A percentile compares a stretch with the other conserved stretches of the same genome.
Evolutionary conservation across 2,888 invertebrate genomes (phyloP).

Genomic region (Standfussiana lucernea): DNA sequence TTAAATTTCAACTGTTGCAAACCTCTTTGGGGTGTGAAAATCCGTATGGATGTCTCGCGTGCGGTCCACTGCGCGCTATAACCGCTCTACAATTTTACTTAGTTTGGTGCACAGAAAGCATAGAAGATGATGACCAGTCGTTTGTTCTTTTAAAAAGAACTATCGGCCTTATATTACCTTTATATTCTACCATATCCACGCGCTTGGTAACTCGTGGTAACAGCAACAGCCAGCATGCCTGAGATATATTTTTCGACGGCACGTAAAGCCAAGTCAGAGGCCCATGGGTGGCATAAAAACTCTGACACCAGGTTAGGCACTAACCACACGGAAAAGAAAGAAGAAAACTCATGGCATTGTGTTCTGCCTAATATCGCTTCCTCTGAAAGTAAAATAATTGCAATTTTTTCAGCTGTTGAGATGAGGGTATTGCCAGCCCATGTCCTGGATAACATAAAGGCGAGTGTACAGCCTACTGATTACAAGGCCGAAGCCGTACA

Average conservation of each 20-base stretch:
- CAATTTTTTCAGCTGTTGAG: slow-evolving; percentile 40
- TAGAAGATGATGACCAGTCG: no score
- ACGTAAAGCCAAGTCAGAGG: no score
- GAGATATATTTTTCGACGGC: no score
- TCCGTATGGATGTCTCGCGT: background rate
- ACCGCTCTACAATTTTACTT: background rate
- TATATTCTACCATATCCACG: no score
- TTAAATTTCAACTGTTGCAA: background rate
- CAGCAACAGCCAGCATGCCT: no score
- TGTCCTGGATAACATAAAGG: slow-evolving; percentile 21
- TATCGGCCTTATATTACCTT: no score
- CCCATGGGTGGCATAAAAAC: no score
- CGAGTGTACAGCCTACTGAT: slow-evolving; percentile 26
- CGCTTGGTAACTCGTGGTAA: no score
- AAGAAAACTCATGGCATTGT: no score
- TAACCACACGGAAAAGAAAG: no score
- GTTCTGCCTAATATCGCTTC: background rate
- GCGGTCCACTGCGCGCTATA: background rate
- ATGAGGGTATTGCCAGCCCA: slow-evolving; percentile 25
- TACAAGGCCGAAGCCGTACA: slow-evolving; percentile 16
- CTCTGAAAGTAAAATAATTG: background rate
- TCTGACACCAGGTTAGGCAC: no score
- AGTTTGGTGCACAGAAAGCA: background rate
- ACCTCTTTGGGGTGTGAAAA: background rate
- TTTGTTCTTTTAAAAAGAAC: no score